Evolutionary conservation across 2,797 vertebrate genomes (phyloP).

Genomic region (Erpetoichthys calabaricus): DNA sequence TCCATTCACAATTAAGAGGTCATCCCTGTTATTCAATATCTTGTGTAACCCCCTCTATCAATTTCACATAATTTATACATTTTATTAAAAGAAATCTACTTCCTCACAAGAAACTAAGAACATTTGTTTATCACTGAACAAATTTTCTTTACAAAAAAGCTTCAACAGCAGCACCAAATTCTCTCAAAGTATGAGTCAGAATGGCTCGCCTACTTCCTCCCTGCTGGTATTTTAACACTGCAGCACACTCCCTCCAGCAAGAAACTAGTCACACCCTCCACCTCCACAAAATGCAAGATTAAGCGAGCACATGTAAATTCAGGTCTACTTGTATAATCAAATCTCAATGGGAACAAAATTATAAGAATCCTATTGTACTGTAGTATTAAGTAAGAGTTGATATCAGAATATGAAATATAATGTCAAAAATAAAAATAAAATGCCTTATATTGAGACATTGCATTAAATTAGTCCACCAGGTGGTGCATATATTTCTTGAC

Average conservation of each 20-base stretch:
- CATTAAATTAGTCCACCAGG: too few relatives aligned
- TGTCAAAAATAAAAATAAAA: too few relatives aligned
- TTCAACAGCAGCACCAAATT: neutral
- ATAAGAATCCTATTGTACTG: too few relatives aligned
- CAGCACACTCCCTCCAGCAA: slow-evolving; percentile 4
- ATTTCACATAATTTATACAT: neutral
- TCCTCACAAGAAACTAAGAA: neutral
- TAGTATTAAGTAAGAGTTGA: too few relatives aligned
- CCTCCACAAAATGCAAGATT: too few relatives aligned
- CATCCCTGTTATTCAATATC: neutral
- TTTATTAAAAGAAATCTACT: neutral
- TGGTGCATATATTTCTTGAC: too few relatives aligned
- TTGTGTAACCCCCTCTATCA: neutral
- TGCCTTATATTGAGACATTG: too few relatives aligned
- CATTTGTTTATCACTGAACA: neutral
- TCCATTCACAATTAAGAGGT: neutral
- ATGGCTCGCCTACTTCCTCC: slow-evolving; percentile 46
- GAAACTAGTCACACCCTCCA: too few relatives aligned
- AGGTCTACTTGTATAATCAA: too few relatives aligned
- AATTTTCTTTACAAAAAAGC: neutral
- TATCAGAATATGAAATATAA: too few relatives aligned
- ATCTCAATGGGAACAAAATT: too few relatives aligned
- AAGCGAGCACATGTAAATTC: too few relatives aligned
- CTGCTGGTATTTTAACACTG: slow-evolving; percentile 1
- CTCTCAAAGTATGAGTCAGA: slow-evolving; percentile 24